Evolutionary conservation across 2,797 vertebrate genomes (phyloP).

Genomic region (Clamator glandarius): DNA sequence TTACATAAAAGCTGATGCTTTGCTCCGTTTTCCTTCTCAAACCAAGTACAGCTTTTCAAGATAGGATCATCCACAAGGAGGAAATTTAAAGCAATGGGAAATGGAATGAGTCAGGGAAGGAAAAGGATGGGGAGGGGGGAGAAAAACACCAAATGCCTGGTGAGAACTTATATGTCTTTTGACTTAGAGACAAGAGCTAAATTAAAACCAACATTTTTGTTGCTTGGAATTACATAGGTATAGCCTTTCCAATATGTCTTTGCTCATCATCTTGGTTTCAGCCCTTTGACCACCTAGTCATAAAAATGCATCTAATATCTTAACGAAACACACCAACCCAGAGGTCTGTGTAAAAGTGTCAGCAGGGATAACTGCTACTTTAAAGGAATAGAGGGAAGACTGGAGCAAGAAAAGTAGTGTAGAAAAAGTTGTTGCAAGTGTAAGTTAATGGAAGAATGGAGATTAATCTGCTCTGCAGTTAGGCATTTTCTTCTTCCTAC

Average conservation of each 20-base stretch:
- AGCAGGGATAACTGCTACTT: not conserved
- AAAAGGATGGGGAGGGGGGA: not conserved
- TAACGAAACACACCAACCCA: too few species aligned
- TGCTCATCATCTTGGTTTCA: not conserved
- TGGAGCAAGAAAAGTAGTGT: not conserved
- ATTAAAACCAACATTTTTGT: not conserved
- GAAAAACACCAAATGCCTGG: not conserved
- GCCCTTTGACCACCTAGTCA: not conserved
- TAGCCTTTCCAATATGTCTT: not conserved
- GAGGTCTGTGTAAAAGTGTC: not conserved
- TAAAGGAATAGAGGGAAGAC: not conserved
- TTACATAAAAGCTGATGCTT: not conserved
- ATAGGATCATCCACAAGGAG: not conserved
- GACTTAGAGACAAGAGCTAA: not conserved
- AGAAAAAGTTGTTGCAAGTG: not conserved
- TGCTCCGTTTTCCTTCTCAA: not conserved
- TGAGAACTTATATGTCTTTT: not conserved
- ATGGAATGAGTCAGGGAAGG: not conserved
- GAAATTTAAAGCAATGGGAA: not conserved
- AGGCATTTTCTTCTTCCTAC: not conserved
- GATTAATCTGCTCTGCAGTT: not conserved
- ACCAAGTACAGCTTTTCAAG: not conserved
- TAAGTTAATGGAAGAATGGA: not conserved
- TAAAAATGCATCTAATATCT: not conserved
- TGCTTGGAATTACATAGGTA: not conserved